Evolutionary conservation across 1,140 invertebrate species (phyloP), one percentile per base, ranked within the genome.

Genomic region (Ceratina japonica): DNA sequence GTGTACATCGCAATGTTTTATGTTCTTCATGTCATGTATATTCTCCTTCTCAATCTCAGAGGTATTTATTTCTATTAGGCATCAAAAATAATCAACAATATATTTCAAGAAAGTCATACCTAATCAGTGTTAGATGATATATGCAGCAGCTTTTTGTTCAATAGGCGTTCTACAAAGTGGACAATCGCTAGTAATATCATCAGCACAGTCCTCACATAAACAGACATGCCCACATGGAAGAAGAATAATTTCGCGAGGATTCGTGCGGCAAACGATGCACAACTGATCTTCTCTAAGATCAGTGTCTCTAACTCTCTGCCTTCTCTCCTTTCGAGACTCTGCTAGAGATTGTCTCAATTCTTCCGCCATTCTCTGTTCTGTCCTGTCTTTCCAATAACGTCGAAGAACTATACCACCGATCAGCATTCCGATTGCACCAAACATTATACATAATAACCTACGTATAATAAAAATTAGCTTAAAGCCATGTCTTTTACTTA

Each of bases 161-260:
- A 97, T 96, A 22, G 87, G 81, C 74, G 93, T 91, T 75, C 96
- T 93, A 88, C 96, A 97, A 52, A 97, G 93, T 5, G 97, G 97
- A 88, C 97, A 97, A 56, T 90, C 89, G 66, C 93, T 91, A 18
- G 89, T 92, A 68, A 97, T 96, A 84, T 94, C 94, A 69, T 95
- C 93, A 2, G 95, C 94, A 88, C 97, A 97, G 89, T 97, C 96
- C 91, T 97, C 96, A 87, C 96, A 97, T 52, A 97, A 89, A 81
- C 96, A 97, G 0, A 97, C 96, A 89, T 97, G 97, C 0, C 97
- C 97, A 90, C 97, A 97, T 1, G 96, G 96, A 72, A 97, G 89
- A 54, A 97, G 87, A 86, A 97, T 96, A 22, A 97, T 95, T 95
- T 96, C 96, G 85, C 95, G 95, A 12, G 96, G 95, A 92, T 96